These are phyloP conservation scores for Nectonema munidae DNA, from an alignment of 2,888 invertebrate species.

Conservation along the genomic window DNA sequence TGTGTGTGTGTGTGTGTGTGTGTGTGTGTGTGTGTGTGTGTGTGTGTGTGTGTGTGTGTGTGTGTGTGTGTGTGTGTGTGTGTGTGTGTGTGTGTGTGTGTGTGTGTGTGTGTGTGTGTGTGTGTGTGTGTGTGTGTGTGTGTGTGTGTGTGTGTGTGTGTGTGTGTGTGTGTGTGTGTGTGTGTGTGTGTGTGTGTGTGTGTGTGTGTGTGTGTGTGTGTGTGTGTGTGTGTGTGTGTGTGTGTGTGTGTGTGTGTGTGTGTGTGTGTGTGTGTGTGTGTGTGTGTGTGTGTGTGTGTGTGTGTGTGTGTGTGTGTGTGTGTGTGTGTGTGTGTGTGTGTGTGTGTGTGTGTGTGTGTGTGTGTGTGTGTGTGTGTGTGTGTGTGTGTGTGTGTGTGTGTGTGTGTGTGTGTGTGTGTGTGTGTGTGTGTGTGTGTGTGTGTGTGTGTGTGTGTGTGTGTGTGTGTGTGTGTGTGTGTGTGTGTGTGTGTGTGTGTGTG, in stretches of 20 bases:
- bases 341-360: conserved; percentile 9
- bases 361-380: conserved; percentile 9
- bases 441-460: conserved; percentile 9
- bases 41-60: conserved; percentile 9
- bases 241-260: conserved; percentile 9
- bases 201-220: conserved; percentile 9
- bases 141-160: conserved; percentile 9
- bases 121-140: conserved; percentile 9
- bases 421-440: conserved; percentile 9
- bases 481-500: conserved; percentile 9
- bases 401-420: conserved; percentile 9
- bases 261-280: conserved; percentile 9
- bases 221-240: conserved; percentile 9
- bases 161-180: conserved; percentile 9
- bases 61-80: conserved; percentile 9
- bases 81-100: conserved; percentile 9
- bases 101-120: conserved; percentile 9
- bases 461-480: conserved; percentile 9
- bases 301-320: conserved; percentile 9
- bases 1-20: conserved; percentile 9
- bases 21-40: conserved; percentile 9
- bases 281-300: conserved; percentile 9
- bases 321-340: conserved; percentile 9
- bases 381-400: conserved; percentile 9
- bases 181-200: conserved; percentile 9